A percentile compares a stretch with the other conserved stretches of the same genome.
phyloP scores from a whole-genome alignment of 30 jellyfish, hydroid and myxozoan genomes.

The Cassiopea andromeda region DNA sequence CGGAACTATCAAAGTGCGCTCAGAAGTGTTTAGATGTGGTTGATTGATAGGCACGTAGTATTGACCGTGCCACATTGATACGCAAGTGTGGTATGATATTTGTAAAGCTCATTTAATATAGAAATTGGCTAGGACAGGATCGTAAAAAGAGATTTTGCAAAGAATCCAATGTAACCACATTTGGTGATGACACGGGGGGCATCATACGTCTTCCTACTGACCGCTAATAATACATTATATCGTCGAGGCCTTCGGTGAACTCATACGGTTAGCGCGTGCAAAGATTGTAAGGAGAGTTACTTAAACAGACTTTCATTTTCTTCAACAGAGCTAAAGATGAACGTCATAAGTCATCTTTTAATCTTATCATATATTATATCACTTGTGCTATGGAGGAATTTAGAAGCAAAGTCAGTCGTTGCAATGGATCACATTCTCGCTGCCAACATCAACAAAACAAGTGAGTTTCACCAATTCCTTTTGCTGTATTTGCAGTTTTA shows the following conservation, averaged over 20 bases:
- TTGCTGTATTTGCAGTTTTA: not conserved
- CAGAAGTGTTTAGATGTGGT: not conserved
- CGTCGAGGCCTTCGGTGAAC: conserved; percentile 6
- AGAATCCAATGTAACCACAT: conserved; percentile 35
- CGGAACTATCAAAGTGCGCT: conserved; percentile 47
- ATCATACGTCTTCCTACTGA: conserved; percentile 10
- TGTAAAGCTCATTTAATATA: not conserved
- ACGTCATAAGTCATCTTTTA: not conserved
- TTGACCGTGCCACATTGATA: not conserved
- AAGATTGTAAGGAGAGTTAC: not conserved
- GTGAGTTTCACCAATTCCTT: conserved; percentile 14
- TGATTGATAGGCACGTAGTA: not conserved
- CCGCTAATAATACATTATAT: conserved; percentile 17
- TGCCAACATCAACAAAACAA: conserved; percentile 41
- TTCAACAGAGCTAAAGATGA: conserved; percentile 32
- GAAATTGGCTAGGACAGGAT: not conserved
- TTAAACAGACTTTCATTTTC: not conserved
- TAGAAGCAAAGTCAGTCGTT: conserved; percentile 28
- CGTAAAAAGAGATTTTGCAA: conserved; percentile 1
- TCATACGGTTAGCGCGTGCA: conserved; percentile 2
- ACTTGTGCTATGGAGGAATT: conserved; percentile 6
- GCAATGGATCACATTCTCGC: conserved; percentile 59
- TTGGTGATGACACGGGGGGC: conserved; percentile 65
- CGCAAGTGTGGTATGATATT: not conserved
- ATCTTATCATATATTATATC: not conserved